Conservation (phyloP, 2,113 vertebrate species). For the Engystomops pustulosus region DNA sequence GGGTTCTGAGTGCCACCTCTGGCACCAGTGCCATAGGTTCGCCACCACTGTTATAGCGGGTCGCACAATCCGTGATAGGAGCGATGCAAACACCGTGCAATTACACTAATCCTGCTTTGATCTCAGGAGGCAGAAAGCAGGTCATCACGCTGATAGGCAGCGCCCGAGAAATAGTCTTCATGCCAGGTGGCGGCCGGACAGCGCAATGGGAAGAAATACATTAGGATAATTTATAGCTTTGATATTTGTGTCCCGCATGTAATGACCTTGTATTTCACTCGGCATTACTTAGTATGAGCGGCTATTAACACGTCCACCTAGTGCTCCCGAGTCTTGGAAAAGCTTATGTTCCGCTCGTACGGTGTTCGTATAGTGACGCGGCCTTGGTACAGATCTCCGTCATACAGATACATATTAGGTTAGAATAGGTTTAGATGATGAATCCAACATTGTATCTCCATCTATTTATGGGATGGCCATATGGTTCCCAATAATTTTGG, state of each 20-base stretch:
- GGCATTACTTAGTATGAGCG: neutral
- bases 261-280: conserved; percentile 25
- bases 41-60: neutral
- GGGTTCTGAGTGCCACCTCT: too few relatives aligned
- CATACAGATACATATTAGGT: neutral
- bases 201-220: conserved; percentile 51
- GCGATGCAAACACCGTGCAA: conserved; percentile 45
- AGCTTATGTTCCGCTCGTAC: neutral
- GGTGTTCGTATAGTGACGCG: neutral
- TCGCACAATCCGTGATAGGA: conserved; percentile 11
- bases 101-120: conserved; percentile 56
- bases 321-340: too few relatives aligned
- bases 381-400: neutral
- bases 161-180: conserved; percentile 38
- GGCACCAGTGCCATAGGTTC: too few relatives aligned
- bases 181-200: conserved; percentile 60
- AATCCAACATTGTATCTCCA: too few relatives aligned
- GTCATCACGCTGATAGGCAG: conserved; percentile 44
- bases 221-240: conserved; percentile 10
- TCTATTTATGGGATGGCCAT: too few relatives aligned
- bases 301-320: conserved; percentile 26
- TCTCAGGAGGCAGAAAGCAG: conserved; percentile 55
- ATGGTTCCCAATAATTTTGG: too few relatives aligned
- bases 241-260: neutral
- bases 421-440: too few relatives aligned